These are phyloP conservation scores for Takifugu bimaculatus DNA, from an alignment of 2,113 vertebrate species.

Conservation along the genomic window DNA sequence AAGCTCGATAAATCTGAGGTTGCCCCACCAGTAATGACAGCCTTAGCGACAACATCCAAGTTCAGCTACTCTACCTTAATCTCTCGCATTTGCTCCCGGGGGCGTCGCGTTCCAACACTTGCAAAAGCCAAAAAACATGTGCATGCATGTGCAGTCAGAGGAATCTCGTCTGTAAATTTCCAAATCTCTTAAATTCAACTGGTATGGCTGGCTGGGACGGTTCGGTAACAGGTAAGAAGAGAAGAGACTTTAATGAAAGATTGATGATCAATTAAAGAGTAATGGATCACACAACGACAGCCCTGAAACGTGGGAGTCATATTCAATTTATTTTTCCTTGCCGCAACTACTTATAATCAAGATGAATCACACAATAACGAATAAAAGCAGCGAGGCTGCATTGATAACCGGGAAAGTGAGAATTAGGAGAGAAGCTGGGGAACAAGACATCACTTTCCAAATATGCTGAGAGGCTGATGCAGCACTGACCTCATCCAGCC, in stretches of 20 bases:
- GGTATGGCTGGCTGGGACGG: not conserved
- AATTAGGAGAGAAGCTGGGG: conserved; percentile 17
- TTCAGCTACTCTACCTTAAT: conserved; percentile 31
- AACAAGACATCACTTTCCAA: conserved; percentile 45
- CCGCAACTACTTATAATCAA: not conserved
- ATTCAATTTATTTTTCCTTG: not conserved
- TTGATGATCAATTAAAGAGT: not conserved
- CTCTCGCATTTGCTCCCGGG: conserved; percentile 19
- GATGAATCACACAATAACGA: not conserved
- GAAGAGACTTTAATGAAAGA: not conserved
- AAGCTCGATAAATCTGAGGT: conserved; percentile 59
- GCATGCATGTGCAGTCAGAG: conserved; percentile 16
- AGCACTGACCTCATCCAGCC: conserved; percentile 45
- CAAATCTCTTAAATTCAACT: not conserved
- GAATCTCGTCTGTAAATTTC: conserved; percentile 7
- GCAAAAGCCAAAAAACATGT: conserved; percentile 20
- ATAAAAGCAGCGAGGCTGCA: not conserved
- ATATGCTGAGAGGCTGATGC: conserved; percentile 37
- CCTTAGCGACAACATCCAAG: conserved; percentile 23
- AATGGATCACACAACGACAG: not conserved
- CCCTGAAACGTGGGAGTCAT: not conserved
- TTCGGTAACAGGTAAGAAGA: not conserved
- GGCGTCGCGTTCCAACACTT: conserved; percentile 30
- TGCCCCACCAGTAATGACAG: conserved; percentile 42
- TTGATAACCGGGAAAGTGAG: conserved; percentile 14